Conservation (phyloP, 2,888 invertebrate species). For the Rotaria magnacalcarata region DNA sequence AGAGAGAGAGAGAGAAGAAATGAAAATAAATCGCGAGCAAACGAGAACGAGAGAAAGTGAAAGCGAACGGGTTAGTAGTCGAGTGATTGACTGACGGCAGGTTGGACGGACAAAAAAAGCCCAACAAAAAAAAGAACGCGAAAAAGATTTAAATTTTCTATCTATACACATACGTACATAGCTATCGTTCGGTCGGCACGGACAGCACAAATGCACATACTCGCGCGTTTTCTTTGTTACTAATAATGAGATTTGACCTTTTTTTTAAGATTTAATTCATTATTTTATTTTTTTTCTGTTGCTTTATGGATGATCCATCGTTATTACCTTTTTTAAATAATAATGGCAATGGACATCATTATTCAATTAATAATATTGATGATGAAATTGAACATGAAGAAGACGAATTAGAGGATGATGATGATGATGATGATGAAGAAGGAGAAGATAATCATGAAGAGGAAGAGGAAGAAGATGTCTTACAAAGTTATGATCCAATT, state of each 20-base stretch:
- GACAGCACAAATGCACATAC: neutral
- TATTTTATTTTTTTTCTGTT: neutral
- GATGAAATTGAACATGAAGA: neutral
- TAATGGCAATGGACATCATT: constrained; percentile 9
- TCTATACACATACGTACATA: neutral
- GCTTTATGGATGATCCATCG: constrained; percentile 8
- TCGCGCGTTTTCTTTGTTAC: constrained; percentile 14
- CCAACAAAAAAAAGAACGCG: neutral
- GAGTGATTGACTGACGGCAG: constrained; percentile 14
- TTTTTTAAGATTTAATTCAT: neutral
- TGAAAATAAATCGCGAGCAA: too few relatives aligned
- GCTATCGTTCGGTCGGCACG: constrained; percentile 14
- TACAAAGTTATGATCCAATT: neutral
- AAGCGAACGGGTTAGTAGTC: constrained; percentile 1
- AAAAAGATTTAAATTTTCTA: constrained; percentile 14
- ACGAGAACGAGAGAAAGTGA: neutral
- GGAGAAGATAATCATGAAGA: neutral
- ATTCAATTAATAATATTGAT: neutral
- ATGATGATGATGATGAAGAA: neutral
- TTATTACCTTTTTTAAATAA: constrained; percentile 7
- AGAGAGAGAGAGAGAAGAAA: neutral
- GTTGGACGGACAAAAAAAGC: neutral
- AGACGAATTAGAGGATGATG: neutral
- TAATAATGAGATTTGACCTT: neutral
- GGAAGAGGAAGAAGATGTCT: neutral